These are phyloP conservation scores for Palloptera scutellata DNA, from an alignment of 2,888 invertebrate species.

Conservation along the genomic window DNA sequence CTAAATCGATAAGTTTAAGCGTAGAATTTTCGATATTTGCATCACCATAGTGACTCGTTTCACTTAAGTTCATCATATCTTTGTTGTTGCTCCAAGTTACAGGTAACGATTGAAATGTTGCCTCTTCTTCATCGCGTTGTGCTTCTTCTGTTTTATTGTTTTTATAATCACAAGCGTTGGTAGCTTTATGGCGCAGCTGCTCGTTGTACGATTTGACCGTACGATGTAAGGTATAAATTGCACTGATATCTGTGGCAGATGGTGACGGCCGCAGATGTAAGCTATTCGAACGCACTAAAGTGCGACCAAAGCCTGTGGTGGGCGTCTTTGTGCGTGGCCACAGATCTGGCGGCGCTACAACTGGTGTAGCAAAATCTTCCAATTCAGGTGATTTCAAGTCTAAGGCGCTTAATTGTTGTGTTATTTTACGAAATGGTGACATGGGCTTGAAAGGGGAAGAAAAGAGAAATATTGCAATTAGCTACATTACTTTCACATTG, in stretches of 20 bases:
- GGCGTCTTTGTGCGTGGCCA: conserved; percentile 67
- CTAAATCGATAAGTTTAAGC: conserved; percentile 45
- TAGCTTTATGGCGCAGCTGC: conserved; percentile 46
- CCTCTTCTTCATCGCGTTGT: conserved; percentile 28
- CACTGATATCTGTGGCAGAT: conserved; percentile 56
- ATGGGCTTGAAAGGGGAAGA: conserved; percentile 65
- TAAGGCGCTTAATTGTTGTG: conserved; percentile 77
- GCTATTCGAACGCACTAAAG: conserved; percentile 56
- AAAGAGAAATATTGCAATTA: neutral
- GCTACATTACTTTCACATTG: conserved; percentile 12
- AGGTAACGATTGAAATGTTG: conserved; percentile 57
- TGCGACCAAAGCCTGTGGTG: conserved; percentile 39
- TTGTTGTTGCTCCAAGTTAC: conserved; percentile 42
- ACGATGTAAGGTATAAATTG: conserved; percentile 59
- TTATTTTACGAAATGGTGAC: conserved; percentile 79
- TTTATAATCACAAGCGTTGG: conserved; percentile 33
- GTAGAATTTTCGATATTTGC: conserved; percentile 19
- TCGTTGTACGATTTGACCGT: conserved; percentile 59
- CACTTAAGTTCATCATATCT: conserved; percentile 45
- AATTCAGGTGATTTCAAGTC: conserved; percentile 78
- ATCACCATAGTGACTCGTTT: conserved; percentile 46
- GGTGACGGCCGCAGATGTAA: conserved; percentile 48
- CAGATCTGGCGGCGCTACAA: conserved; percentile 71
- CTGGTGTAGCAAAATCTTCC: conserved; percentile 75
- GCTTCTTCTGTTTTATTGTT: conserved; percentile 21